Conservation (phyloP, 1,140 invertebrate genomes). For the Polyergus mexicanus region DNA sequence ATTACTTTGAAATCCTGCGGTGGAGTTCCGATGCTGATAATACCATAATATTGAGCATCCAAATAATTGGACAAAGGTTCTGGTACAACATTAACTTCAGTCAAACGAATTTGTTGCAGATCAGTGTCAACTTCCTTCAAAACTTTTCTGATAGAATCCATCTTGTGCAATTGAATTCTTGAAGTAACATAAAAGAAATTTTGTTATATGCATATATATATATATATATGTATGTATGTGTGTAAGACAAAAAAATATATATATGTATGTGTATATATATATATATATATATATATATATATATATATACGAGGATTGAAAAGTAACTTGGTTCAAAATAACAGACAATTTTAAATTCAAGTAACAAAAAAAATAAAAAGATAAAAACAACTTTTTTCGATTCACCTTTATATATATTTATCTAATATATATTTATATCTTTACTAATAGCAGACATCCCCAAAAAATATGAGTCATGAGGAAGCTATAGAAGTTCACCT, state of each 20-base stretch:
- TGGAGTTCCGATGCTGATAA: slow-evolving; percentile 96
- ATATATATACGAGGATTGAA: too few relatives aligned
- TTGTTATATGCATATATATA: neutral
- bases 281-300: neutral
- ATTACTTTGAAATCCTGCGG: slow-evolving; percentile 98
- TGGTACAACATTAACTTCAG: slow-evolving; percentile 88
- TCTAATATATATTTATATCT: neutral
- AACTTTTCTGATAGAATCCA: slow-evolving; percentile 89
- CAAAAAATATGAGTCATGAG: slow-evolving; percentile 15
- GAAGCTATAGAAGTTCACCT: neutral
- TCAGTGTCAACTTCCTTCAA: slow-evolving; percentile 93
- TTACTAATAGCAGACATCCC: neutral
- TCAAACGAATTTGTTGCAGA: slow-evolving; percentile 88
- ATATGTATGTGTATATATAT: neutral
- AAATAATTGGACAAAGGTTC: slow-evolving; percentile 98
- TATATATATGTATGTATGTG: too few relatives aligned
- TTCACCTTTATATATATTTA: neutral
- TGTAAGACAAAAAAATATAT: too few relatives aligned
- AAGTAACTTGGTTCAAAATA: too few relatives aligned
- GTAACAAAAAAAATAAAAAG: too few relatives aligned
- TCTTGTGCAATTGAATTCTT: slow-evolving; percentile 93
- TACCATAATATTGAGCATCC: slow-evolving; percentile 99
- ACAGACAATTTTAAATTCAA: too few relatives aligned
- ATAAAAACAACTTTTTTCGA: too few relatives aligned
- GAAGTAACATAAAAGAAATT: slow-evolving; percentile 65